Evolutionary conservation across 2,888 invertebrate genomes (phyloP).

Genomic region (Ochropleura leucogaster): DNA sequence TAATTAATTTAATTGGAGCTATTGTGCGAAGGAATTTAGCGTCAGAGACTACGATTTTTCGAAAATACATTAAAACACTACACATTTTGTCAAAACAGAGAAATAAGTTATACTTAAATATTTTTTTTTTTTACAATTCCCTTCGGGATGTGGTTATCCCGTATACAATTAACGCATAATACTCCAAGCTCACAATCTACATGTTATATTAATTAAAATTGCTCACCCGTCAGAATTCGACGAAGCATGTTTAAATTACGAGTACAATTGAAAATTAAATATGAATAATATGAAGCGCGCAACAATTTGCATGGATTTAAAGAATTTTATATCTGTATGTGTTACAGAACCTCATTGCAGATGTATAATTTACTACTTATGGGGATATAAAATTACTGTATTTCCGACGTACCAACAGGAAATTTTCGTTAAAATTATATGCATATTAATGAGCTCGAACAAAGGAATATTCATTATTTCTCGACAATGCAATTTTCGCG

Average conservation of each 20-base stretch:
- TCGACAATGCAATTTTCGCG: slow-evolving; percentile 20
- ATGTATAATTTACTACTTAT: slow-evolving; percentile 20
- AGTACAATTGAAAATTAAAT: slow-evolving; percentile 59
- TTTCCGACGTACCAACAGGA: slow-evolving; percentile 7
- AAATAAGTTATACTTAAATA: neutral
- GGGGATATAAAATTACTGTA: slow-evolving; percentile 12
- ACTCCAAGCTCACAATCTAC: slow-evolving; percentile 73
- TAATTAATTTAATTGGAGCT: slow-evolving; percentile 30
- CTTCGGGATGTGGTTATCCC: neutral
- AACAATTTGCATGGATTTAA: slow-evolving; percentile 38
- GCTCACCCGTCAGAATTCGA: slow-evolving; percentile 61
- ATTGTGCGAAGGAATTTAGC: neutral
- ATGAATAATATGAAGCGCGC: slow-evolving; percentile 48
- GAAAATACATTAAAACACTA: neutral
- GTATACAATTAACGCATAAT: slow-evolving; percentile 18
- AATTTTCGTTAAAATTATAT: slow-evolving; percentile 30
- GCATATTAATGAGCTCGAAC: slow-evolving; percentile 38
- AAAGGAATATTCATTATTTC: slow-evolving; percentile 44
- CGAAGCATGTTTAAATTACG: slow-evolving; percentile 67
- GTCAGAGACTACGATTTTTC: neutral
- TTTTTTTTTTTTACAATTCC: neutral
- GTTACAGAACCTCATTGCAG: slow-evolving; percentile 25
- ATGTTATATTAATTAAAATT: slow-evolving; percentile 79
- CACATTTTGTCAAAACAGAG: neutral
- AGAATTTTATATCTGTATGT: slow-evolving; percentile 6